These are phyloP conservation scores for Danaus melanippus DNA, from an alignment of 1,140 invertebrate genomes.

Conservation along the genomic window DNA sequence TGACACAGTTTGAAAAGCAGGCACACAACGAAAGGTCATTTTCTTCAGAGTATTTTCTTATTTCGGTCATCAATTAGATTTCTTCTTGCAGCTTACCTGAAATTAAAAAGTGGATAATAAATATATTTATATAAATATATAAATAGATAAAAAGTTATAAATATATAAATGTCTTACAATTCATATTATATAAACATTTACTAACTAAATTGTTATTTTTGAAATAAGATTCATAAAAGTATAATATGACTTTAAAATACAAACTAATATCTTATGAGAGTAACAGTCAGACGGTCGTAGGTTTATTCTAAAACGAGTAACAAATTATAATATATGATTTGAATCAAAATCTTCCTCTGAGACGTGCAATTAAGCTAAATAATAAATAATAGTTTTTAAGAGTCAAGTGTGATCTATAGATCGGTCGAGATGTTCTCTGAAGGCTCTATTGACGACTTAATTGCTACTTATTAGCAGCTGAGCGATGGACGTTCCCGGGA, in stretches of 20 bases:
- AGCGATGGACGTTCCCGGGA: no score
- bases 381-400: slow-evolving; percentile 7
- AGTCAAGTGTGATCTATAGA: slow-evolving; percentile 15
- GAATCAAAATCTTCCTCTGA: neutral
- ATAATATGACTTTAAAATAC: no score
- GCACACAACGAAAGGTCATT: slow-evolving; percentile 78
- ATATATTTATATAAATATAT: no score
- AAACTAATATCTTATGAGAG: no score
- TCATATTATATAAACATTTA: no score
- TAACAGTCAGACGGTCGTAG: no score
- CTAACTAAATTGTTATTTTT: no score
- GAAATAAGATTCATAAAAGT: no score
- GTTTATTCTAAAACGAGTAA: neutral
- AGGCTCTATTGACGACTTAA: slow-evolving; percentile 20
- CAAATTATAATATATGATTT: neutral
- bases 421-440: slow-evolving; percentile 16
- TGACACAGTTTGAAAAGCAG: slow-evolving; percentile 76
- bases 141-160: no score
- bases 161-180: no score
- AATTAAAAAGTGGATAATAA: slow-evolving; percentile 29
- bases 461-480: slow-evolving; percentile 15
- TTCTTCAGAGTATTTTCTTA: slow-evolving; percentile 37
- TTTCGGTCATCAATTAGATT: slow-evolving; percentile 40
- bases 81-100: slow-evolving; percentile 68
- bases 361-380: slow-evolving; percentile 11